phyloP scores from a whole-genome alignment of 2,888 invertebrate genomes.

The Carcina quercana region DNA sequence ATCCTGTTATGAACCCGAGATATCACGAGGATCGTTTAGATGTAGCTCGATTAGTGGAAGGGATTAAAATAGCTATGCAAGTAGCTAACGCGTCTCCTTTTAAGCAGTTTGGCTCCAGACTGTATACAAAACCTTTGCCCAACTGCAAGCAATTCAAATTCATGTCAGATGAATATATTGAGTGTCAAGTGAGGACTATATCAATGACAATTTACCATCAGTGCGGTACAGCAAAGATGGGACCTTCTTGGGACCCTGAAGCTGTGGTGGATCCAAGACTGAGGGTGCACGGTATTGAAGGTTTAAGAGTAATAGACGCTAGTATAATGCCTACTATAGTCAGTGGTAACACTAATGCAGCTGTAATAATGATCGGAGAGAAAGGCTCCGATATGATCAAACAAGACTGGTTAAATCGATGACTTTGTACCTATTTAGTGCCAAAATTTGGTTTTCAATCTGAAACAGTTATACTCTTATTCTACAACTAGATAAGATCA shows the following conservation, averaged over 20 bases:
- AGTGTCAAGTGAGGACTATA: constrained; percentile 89
- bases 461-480: too few relatives aligned
- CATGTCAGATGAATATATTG: constrained; percentile 87
- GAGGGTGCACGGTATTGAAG: constrained; percentile 83
- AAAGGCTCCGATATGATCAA: constrained; percentile 91
- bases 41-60: constrained; percentile 87
- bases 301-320: constrained; percentile 88
- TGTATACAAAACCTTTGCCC: constrained; percentile 84
- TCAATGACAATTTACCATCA: constrained; percentile 95
- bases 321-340: constrained; percentile 92
- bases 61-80: constrained; percentile 82
- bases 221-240: constrained; percentile 92
- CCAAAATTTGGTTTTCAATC: too few relatives aligned
- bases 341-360: constrained; percentile 93
- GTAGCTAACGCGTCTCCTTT: constrained; percentile 86
- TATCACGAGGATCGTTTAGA: constrained; percentile 90
- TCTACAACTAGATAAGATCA: too few relatives aligned
- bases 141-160: constrained; percentile 84
- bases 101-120: constrained; percentile 84
- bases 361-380: constrained; percentile 93
- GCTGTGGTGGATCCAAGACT: constrained; percentile 90
- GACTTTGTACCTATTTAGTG: constrained; percentile 23
- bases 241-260: constrained; percentile 82
- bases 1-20: constrained; percentile 93
- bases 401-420: constrained; percentile 81